Evolutionary conservation across 2,797 vertebrate species (phyloP).

Genomic region (Kryptopterus vitreolus): DNA sequence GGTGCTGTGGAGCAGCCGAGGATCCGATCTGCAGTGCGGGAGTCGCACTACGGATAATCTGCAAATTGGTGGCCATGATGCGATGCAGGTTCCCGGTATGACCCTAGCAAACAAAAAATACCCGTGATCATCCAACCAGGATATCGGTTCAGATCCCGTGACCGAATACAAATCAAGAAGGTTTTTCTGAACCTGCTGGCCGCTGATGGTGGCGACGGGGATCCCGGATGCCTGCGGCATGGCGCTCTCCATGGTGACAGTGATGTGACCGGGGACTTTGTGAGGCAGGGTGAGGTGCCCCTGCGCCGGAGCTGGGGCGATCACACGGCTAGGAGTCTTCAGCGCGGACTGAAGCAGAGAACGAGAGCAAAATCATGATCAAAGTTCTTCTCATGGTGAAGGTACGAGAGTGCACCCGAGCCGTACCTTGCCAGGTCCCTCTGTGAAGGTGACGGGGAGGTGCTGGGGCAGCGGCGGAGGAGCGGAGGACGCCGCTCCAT

Average conservation of each 20-base stretch:
- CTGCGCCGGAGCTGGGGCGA: conserved; percentile 91
- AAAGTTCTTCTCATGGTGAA: background rate
- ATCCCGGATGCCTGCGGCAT: conserved; percentile 86
- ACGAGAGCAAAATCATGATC: background rate
- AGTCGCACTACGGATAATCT: conserved; percentile 89
- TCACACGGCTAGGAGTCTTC: conserved; percentile 92
- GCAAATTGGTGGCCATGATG: conserved; percentile 92
- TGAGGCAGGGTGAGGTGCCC: conserved; percentile 82
- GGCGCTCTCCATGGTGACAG: conserved; percentile 89
- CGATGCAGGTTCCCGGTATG: conserved; percentile 92
- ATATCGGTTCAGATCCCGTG: background rate
- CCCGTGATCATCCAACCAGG: background rate
- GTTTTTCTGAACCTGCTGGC: conserved; percentile 85
- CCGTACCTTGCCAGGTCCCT: conserved; percentile 92
- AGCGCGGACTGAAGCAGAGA: conserved; percentile 78
- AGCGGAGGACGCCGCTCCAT: conserved; percentile 83
- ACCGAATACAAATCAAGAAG: no score
- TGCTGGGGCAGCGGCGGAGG: conserved; percentile 83
- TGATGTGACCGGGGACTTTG: conserved; percentile 91
- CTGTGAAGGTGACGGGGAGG: conserved; percentile 86
- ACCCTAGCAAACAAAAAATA: conserved; percentile 73
- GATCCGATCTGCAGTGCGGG: conserved; percentile 89
- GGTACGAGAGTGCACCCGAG: no score
- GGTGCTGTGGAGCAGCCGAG: conserved; percentile 69
- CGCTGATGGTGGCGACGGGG: conserved; percentile 97